phyloP scores from a whole-genome alignment of 2,113 vertebrate genomes.

The Sakesphorus luctuosus region DNA sequence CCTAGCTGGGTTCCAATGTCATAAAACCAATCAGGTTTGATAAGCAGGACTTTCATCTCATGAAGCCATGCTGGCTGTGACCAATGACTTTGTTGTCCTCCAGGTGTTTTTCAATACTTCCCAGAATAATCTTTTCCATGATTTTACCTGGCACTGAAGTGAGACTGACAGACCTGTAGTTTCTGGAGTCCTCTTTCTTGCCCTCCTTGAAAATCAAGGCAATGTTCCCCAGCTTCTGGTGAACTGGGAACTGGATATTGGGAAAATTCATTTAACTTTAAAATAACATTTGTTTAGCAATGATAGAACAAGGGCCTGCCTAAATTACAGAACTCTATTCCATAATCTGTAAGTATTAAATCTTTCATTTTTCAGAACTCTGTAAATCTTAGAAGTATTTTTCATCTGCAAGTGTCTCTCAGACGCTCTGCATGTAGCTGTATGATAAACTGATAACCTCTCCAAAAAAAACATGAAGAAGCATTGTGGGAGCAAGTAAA shows the following conservation, averaged over 20 bases:
- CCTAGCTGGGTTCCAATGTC: no score
- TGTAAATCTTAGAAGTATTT: neutral
- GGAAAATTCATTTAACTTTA: constrained; percentile 13
- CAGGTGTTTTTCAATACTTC: no score
- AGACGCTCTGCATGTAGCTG: neutral
- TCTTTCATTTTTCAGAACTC: neutral
- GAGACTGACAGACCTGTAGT: no score
- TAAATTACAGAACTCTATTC: constrained; percentile 20
- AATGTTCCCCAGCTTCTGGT: no score
- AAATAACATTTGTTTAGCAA: constrained; percentile 51
- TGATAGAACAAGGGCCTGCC: neutral
- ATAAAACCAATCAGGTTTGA: no score
- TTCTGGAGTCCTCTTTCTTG: no score
- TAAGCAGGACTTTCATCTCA: no score
- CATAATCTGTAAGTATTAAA: neutral
- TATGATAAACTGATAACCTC: neutral
- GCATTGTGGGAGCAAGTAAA: neutral
- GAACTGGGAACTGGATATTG: neutral
- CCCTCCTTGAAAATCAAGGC: no score
- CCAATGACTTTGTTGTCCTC: no score
- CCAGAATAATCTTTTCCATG: no score
- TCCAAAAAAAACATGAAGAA: neutral
- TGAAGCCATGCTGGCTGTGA: no score
- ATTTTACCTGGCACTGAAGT: no score
- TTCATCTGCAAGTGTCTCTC: neutral